phyloP scores from a whole-genome alignment of 2,888 invertebrate species.

The Elysia crispata region DNA sequence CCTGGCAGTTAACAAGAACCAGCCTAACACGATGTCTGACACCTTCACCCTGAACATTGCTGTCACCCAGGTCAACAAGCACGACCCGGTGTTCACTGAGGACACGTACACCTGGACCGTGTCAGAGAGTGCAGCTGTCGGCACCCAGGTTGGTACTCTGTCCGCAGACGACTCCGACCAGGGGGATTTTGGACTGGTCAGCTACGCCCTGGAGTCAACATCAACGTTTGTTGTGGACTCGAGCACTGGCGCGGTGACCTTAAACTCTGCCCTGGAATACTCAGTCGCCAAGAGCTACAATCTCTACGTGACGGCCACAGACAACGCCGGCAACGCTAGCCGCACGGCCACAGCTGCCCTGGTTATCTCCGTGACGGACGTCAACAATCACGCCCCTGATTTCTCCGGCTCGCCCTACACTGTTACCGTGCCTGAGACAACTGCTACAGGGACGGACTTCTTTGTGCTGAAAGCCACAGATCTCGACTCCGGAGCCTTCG shows the following conservation, averaged over 20 bases:
- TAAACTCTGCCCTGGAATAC: constrained; percentile 61
- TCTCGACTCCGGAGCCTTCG: constrained; percentile 46
- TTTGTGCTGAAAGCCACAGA: constrained; percentile 24
- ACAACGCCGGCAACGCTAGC: constrained; percentile 54
- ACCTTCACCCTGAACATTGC: constrained; percentile 39
- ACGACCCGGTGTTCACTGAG: constrained; percentile 50
- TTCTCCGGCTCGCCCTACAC: constrained; percentile 56
- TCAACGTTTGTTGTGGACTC: constrained; percentile 56
- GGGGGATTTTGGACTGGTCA: constrained; percentile 59
- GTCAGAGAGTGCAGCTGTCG: constrained; percentile 49
- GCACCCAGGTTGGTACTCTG: constrained; percentile 56
- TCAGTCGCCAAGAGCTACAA: constrained; percentile 50
- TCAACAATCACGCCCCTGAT: constrained; percentile 69
- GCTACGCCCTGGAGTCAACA: constrained; percentile 58
- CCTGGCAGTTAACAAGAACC: constrained; percentile 49
- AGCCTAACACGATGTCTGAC: constrained; percentile 30
- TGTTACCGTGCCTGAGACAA: constrained; percentile 57
- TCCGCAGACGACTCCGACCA: constrained; percentile 65
- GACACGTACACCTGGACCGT: constrained; percentile 35
- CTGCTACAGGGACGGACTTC: constrained; percentile 53
- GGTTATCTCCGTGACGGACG: constrained; percentile 61
- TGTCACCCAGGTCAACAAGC: constrained; percentile 53
- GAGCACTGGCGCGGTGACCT: constrained; percentile 54
- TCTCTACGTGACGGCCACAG: constrained; percentile 56
- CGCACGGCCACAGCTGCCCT: constrained; percentile 54